These are phyloP conservation scores for Galerucella calmariensis DNA, from an alignment of 2,888 invertebrate genomes.

Conservation along the genomic window DNA sequence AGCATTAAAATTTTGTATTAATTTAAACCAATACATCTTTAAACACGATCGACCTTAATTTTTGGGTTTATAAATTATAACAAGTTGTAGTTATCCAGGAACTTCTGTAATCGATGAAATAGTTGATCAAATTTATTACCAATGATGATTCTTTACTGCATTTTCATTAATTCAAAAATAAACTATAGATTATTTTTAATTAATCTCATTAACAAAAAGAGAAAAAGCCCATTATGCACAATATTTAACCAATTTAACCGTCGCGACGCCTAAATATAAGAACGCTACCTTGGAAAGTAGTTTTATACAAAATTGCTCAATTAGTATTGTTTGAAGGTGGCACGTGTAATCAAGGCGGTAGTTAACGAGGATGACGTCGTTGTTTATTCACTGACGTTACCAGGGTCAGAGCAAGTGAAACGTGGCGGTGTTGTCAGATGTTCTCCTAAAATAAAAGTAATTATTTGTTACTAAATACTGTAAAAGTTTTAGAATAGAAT, in stretches of 20 bases:
- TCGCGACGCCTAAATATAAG: neutral
- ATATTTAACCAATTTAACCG: neutral
- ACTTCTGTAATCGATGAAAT: neutral
- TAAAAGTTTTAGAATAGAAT: no score
- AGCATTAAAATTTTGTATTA: neutral
- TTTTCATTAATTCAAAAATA: no score
- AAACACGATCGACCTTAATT: neutral
- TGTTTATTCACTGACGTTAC: conserved; percentile 41
- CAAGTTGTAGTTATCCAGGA: neutral
- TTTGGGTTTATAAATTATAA: neutral
- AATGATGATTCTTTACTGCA: no score
- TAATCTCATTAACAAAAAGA: neutral
- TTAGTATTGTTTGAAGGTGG: conserved; percentile 34
- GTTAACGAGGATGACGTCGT: conserved; percentile 40
- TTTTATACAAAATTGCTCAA: conserved; percentile 35
- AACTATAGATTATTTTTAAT: no score
- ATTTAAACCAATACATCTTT: neutral
- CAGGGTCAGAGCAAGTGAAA: conserved; percentile 37
- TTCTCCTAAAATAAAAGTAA: neutral
- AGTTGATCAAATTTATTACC: no score
- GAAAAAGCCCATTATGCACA: neutral
- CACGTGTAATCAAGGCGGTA: conserved; percentile 38
- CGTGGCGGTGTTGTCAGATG: conserved; percentile 21
- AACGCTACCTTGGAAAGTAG: conserved; percentile 32
- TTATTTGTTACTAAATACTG: neutral